A percentile compares a stretch with the other conserved stretches of the same genome.
Conservation (phyloP, 1,140 invertebrate genomes). For the Papilio helenus region DNA sequence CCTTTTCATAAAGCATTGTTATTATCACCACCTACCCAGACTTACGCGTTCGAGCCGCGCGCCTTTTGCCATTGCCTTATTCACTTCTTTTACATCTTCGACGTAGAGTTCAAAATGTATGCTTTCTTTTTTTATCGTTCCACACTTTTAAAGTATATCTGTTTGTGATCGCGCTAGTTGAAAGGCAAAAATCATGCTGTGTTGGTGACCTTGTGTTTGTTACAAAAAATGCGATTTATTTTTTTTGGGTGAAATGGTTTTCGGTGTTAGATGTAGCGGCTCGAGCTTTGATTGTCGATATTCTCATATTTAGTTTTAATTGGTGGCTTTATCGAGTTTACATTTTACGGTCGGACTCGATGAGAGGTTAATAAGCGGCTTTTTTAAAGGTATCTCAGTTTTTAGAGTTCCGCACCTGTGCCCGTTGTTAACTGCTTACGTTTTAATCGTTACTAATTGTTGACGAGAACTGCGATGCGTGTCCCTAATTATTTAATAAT, state of each 20-base stretch:
- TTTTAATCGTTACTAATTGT: slow-evolving; percentile 29
- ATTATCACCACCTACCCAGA: slow-evolving; percentile 78
- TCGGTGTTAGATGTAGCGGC: slow-evolving; percentile 81
- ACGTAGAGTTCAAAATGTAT: slow-evolving; percentile 62
- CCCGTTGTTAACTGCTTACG: slow-evolving; percentile 18
- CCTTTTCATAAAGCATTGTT: slow-evolving; percentile 82
- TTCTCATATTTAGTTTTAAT: slow-evolving; percentile 83
- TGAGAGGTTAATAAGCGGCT: slow-evolving; percentile 83
- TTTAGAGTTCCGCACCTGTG: slow-evolving; percentile 70
- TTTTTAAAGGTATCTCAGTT: slow-evolving; percentile 80
- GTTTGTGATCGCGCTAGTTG: slow-evolving; percentile 59
- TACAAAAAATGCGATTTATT: slow-evolving; percentile 79
- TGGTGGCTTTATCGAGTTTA: slow-evolving; percentile 83
- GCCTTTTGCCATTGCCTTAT: slow-evolving; percentile 36
- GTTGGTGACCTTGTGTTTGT: slow-evolving; percentile 71
- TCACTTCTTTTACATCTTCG: slow-evolving; percentile 41
- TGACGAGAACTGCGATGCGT: background rate
- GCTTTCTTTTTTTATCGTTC: slow-evolving; percentile 44
- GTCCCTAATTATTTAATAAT: background rate
- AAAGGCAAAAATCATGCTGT: slow-evolving; percentile 79
- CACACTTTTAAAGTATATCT: slow-evolving; percentile 47
- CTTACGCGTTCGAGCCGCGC: slow-evolving; percentile 49
- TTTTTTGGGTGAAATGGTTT: slow-evolving; percentile 71
- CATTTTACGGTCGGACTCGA: slow-evolving; percentile 82
- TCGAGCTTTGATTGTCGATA: slow-evolving; percentile 80